Base-by-base conservation (phyloP, 37 sponge, comb jelly and placozoan species). In the Chondrosia reniformis region DNA sequence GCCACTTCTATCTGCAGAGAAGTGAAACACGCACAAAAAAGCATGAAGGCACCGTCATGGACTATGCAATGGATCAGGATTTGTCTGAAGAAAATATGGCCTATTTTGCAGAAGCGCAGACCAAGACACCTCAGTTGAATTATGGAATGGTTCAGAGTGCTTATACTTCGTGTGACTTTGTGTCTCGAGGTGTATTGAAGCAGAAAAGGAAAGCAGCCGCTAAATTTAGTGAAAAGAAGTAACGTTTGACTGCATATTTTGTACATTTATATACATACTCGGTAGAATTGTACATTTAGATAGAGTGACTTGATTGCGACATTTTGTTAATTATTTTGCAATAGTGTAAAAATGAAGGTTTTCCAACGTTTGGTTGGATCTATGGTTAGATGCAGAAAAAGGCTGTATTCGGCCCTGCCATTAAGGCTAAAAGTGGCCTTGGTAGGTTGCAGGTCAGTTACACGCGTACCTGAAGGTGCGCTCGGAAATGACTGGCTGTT, bases 1-100 rank as follows among this genome's bases (percentile, higher is more conserved):
- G 87, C 69, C 91, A 90, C 55, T 90, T 90, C 79, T 90, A 90
- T 61, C 80, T 90, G 33, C 91, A 90, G 72, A 45, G 91, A 57
- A 90, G 84, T 27, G 86, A 90, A 40, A 90, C 91, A 2, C 83
- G 91, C 30, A 81, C 91, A 1, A 33, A 85, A 72, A 86, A 86
- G 67, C 91, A 90, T 49, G 46, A 34, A 10, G 76, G 76, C 21
- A 49, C 10, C 4, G 56, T 84, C 3, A 45, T 67, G 6, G 76
- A 46, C 34, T 86, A 86, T 75, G 87, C 83, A 24, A 46, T 44
- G 21, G 86, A 83, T 13, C 87, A 90, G 45, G 44, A 63, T 12
- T 67, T 77, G 2, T 83, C 87, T 0, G 39, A 58, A 43, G 56
- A 64, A 28, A 76, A 80, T 0, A 76, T 73, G 80, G 67, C 22